Conservation (phyloP, 2,113 vertebrate species). For the Heterotis niloticus region DNA sequence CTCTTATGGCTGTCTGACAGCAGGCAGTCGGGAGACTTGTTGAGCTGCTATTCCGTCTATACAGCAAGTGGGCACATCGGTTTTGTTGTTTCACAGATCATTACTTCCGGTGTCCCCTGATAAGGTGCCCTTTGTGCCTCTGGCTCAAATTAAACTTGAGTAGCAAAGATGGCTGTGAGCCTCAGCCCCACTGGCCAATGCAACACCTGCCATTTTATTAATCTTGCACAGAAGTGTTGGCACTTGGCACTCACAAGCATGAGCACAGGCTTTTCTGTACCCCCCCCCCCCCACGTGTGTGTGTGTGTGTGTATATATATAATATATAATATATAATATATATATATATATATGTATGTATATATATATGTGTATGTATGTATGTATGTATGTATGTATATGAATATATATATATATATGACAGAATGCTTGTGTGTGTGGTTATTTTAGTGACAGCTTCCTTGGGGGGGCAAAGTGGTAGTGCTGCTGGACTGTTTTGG, state of each 20-base stretch:
- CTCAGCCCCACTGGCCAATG: neutral
- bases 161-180: neutral
- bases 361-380: too few species aligned
- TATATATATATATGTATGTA: too few species aligned
- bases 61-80: neutral
- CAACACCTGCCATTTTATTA: neutral
- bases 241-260: neutral
- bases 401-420: too few species aligned
- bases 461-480: too few species aligned
- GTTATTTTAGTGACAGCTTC: too few species aligned
- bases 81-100: conserved; percentile 15
- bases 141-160: neutral
- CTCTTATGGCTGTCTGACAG: neutral
- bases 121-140: neutral
- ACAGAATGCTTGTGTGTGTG: too few species aligned
- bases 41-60: neutral
- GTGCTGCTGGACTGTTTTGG: too few species aligned
- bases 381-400: too few species aligned
- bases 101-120: conserved; percentile 6
- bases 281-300: too few species aligned
- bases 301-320: too few species aligned
- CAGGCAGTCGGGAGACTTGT: neutral
- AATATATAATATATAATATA: too few species aligned
- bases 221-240: neutral
- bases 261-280: neutral